A percentile compares a stretch with the other conserved stretches of the same genome.
phyloP scores from a whole-genome alignment of 2,797 vertebrate genomes.

The Acomys russatus region DNA sequence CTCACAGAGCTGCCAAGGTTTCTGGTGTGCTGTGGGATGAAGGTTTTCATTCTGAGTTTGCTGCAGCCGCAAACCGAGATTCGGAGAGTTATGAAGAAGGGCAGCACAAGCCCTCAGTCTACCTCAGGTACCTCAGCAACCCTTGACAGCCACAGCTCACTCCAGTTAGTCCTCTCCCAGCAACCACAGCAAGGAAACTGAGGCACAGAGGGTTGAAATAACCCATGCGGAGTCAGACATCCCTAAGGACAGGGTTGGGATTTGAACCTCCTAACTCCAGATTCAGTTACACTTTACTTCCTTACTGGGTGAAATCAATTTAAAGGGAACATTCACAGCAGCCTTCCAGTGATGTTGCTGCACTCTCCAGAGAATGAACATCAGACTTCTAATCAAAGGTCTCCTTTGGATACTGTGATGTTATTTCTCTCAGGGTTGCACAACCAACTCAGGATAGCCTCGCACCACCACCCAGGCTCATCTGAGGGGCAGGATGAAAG shows the following conservation, averaged over 20 bases:
- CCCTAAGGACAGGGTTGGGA: not conserved
- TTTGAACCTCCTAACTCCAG: slow-evolving; percentile 12
- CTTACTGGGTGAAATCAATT: not conserved
- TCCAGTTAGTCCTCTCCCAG: not conserved
- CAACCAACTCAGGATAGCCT: not conserved
- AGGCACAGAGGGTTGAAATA: slow-evolving; percentile 23
- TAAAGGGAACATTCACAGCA: slow-evolving; percentile 26
- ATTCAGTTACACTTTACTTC: slow-evolving; percentile 15
- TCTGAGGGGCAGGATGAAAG: not conserved
- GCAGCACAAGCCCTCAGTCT: not conserved
- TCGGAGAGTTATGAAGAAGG: not conserved
- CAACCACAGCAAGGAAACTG: not conserved
- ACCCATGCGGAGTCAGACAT: not conserved
- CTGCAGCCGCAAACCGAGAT: not conserved
- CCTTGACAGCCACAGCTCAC: not conserved
- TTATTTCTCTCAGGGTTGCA: not conserved
- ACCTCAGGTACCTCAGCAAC: not conserved
- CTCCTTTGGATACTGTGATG: not conserved
- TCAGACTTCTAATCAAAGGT: slow-evolving; percentile 57
- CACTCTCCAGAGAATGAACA: slow-evolving; percentile 15
- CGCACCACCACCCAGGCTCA: not conserved
- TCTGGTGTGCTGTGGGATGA: not conserved
- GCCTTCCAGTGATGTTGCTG: slow-evolving; percentile 34
- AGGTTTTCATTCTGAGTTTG: not conserved
- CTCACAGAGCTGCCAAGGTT: not conserved